Evolutionary conservation across 2,797 vertebrate genomes (phyloP).

Genomic region (Poecilia velifera): DNA sequence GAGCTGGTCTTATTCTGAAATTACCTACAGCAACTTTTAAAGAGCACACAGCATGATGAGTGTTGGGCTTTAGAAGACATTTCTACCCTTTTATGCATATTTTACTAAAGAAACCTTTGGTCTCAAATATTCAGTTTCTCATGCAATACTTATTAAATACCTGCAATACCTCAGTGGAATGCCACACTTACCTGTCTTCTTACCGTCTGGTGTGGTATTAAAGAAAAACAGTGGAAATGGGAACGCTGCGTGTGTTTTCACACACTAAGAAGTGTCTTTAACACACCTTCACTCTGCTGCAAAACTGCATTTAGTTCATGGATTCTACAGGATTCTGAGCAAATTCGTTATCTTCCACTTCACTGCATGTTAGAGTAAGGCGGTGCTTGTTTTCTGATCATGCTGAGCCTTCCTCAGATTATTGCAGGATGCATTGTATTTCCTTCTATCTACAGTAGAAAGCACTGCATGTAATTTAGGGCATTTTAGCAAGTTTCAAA

Average conservation of each 20-base stretch:
- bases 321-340: constrained; percentile 1
- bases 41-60: constrained; percentile 26
- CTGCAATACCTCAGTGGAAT: constrained; percentile 20
- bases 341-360: background rate
- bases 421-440: background rate
- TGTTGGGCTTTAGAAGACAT: constrained; percentile 18
- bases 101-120: constrained; percentile 7
- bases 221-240: no score
- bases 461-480: background rate
- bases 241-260: background rate
- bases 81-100: constrained; percentile 14
- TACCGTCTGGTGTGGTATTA: constrained; percentile 27
- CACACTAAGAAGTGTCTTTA: background rate
- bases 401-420: background rate
- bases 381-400: background rate
- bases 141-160: constrained; percentile 30
- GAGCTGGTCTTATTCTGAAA: constrained; percentile 31
- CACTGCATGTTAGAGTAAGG: no score
- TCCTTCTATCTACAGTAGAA: background rate
- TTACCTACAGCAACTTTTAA: constrained; percentile 32
- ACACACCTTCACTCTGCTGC: background rate
- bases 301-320: background rate
- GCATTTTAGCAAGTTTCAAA: background rate
- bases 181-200: constrained; percentile 33
- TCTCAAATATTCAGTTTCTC: constrained; percentile 19